These are phyloP conservation scores for Rhamnusium bicolor DNA, from an alignment of 2,888 invertebrate species.

Conservation along the genomic window DNA sequence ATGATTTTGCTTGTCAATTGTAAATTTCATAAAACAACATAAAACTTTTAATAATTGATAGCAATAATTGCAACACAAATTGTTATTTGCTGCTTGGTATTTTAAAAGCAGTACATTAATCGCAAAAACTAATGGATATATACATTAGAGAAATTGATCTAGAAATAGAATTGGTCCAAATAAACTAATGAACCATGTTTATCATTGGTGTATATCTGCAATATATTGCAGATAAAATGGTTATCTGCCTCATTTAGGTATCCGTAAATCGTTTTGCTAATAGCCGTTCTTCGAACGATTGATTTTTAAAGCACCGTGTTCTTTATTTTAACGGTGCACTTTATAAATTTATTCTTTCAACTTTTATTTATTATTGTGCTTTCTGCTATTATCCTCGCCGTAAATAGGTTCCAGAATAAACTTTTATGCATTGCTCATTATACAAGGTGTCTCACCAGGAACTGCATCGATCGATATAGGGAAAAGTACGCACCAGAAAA, in stretches of 20 bases:
- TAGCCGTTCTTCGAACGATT: constrained; percentile 48
- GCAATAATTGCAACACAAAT: not conserved
- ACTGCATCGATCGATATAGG: no score
- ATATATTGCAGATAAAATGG: constrained; percentile 49
- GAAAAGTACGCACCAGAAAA: no score
- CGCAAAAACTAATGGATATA: not conserved
- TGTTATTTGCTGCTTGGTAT: not conserved
- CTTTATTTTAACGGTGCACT: constrained; percentile 24
- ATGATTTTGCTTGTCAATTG: not conserved
- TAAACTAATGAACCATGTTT: constrained; percentile 49
- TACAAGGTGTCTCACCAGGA: no score
- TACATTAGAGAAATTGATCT: not conserved
- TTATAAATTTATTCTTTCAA: constrained; percentile 22
- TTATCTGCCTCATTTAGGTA: constrained; percentile 50
- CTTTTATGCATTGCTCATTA: no score
- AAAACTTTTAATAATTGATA: not conserved
- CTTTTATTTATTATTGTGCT: not conserved
- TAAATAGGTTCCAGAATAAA: constrained; percentile 2
- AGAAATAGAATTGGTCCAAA: constrained; percentile 8
- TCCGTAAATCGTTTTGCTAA: constrained; percentile 52
- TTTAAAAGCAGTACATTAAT: not conserved
- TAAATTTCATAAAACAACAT: not conserved
- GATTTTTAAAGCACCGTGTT: constrained; percentile 41
- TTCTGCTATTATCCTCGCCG: not conserved
- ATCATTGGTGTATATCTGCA: constrained; percentile 46